Evolutionary conservation across 1,140 invertebrate genomes (phyloP).

Genomic region (Chymomyza costata): DNA sequence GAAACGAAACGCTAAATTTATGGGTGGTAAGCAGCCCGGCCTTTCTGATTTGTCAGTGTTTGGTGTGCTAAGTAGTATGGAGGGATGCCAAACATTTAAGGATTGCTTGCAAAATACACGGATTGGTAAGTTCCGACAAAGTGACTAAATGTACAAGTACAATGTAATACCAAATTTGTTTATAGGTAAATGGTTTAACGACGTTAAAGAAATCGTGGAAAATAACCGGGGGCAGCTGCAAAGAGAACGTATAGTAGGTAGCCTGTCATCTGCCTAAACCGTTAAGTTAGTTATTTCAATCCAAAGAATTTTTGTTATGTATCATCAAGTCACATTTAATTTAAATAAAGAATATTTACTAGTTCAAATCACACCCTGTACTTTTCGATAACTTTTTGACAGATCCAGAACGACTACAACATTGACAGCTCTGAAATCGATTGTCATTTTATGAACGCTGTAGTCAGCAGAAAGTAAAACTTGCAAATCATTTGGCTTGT

Average conservation of each 20-base stretch:
- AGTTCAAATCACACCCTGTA: no score
- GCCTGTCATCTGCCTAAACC: conserved; percentile 15
- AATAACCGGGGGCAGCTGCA: conserved; percentile 75
- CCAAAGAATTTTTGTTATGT: no score
- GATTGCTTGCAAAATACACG: conserved; percentile 87
- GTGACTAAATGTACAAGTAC: no score
- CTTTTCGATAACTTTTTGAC: neutral
- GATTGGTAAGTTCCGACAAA: conserved; percentile 75
- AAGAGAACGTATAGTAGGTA: conserved; percentile 50
- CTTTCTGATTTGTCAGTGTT: conserved; percentile 95
- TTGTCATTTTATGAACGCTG: conserved; percentile 24
- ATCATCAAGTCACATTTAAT: no score
- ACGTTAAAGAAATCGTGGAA: conserved; percentile 77
- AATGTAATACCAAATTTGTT: neutral
- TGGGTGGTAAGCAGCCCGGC: conserved; percentile 91
- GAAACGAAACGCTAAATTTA: conserved; percentile 83
- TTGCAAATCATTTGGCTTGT: conserved; percentile 64
- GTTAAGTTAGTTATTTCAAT: no score
- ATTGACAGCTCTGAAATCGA: conserved; percentile 11
- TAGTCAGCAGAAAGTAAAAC: conserved; percentile 45
- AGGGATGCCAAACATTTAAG: conserved; percentile 94
- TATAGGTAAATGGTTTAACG: conserved; percentile 77
- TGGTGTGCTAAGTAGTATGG: conserved; percentile 95
- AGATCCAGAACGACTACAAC: neutral
- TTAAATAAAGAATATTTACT: no score